Evolutionary conservation across 2,113 vertebrate species (phyloP).

Genomic region (Oplegnathus fasciatus): DNA sequence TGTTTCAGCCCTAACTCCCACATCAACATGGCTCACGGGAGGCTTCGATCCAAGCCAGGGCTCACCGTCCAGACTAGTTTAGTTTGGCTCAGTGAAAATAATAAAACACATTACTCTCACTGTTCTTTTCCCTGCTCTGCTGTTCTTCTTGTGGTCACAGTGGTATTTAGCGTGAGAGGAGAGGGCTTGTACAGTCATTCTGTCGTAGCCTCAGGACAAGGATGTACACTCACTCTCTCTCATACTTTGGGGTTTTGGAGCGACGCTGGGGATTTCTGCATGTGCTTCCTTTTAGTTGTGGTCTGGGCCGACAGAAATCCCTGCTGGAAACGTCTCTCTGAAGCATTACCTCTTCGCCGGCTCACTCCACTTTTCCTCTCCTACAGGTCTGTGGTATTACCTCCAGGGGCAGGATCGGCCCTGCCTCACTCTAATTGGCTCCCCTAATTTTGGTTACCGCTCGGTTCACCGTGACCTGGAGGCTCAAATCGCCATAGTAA

Average conservation of each 20-base stretch:
- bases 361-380: constrained; percentile 38
- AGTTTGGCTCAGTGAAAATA: constrained; percentile 19
- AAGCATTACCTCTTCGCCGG: constrained; percentile 41
- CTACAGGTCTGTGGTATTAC: constrained; percentile 96
- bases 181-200: constrained; percentile 60
- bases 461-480: constrained; percentile 97
- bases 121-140: constrained; percentile 22
- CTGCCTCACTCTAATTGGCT: constrained; percentile 96
- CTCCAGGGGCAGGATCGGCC: constrained; percentile 90
- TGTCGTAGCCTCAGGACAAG: constrained; percentile 58
- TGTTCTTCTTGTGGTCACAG: constrained; percentile 50
- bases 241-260: constrained; percentile 74
- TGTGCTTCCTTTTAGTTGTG: constrained; percentile 77
- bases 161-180: constrained; percentile 68
- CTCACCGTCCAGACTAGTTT: neutral
- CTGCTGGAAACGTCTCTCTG: constrained; percentile 52
- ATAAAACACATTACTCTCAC: constrained; percentile 20
- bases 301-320: constrained; percentile 53
- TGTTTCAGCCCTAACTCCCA: neutral
- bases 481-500: constrained; percentile 96
- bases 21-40: neutral
- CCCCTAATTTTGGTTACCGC: constrained; percentile 97
- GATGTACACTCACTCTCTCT: constrained; percentile 71
- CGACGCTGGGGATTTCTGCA: constrained; percentile 73
- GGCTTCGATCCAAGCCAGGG: neutral